Evolutionary conservation across 2,113 vertebrate species (phyloP).

Genomic region (Boleophthalmus pectinirostris): DNA sequence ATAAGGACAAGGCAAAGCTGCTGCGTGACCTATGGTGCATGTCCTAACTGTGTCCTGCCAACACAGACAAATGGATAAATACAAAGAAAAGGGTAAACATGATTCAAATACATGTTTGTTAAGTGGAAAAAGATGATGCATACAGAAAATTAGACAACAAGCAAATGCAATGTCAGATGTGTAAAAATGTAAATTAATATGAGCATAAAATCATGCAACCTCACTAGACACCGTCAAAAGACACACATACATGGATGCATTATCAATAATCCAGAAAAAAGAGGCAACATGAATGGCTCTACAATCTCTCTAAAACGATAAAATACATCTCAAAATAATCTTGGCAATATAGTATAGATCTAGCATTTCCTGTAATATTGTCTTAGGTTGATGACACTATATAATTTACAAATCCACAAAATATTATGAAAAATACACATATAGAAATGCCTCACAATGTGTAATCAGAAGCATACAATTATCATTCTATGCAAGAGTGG

Average conservation of each 20-base stretch:
- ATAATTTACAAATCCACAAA: background rate
- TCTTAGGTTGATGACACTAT: background rate
- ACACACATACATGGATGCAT: background rate
- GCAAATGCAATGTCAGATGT: background rate
- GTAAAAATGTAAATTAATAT: background rate
- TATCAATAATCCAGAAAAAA: background rate
- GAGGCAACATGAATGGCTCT: background rate
- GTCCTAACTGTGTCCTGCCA: constrained; percentile 6
- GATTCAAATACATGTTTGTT: constrained; percentile 11
- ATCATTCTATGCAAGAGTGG: background rate
- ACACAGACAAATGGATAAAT: constrained; percentile 17
- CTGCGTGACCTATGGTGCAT: constrained; percentile 45
- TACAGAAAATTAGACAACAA: background rate
- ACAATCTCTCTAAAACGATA: too few species aligned
- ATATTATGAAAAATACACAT: background rate
- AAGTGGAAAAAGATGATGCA: constrained; percentile 14
- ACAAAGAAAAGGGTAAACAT: constrained; percentile 10
- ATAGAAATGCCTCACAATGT: background rate
- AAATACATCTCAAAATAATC: too few species aligned
- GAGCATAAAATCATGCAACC: background rate
- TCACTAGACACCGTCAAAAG: background rate
- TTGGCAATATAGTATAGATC: background rate
- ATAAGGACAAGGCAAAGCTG: constrained; percentile 48
- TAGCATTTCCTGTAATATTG: background rate
- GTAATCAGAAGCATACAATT: background rate